A percentile compares a stretch with the other conserved stretches of the same genome.
These are phyloP conservation scores for Galeopsomyia nigrocyanea DNA, from an alignment of 2,888 invertebrate genomes.

Conservation along the genomic window DNA sequence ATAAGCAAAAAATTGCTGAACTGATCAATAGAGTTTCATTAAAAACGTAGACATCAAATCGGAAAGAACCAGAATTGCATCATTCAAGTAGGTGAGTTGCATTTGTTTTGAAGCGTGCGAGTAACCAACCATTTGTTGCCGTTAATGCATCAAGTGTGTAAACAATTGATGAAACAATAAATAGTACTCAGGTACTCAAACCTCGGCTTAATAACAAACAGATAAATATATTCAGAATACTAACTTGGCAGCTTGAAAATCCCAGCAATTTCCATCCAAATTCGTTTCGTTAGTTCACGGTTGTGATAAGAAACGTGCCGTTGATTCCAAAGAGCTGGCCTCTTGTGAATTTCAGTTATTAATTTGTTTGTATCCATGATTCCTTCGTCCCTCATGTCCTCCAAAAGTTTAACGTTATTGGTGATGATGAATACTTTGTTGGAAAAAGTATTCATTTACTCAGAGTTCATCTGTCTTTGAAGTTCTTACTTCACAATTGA, in stretches of 20 bases:
- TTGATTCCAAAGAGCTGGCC: constrained; percentile 68
- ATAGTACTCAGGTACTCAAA: no score
- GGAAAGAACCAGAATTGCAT: no score
- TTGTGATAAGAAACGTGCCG: constrained; percentile 67
- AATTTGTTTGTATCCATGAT: constrained; percentile 67
- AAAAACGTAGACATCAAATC: no score
- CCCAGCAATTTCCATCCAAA: constrained; percentile 67
- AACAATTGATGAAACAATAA: constrained; percentile 22
- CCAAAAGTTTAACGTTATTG: background rate
- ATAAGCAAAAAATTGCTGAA: no score
- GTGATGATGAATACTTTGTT: no score
- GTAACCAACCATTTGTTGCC: constrained; percentile 12
- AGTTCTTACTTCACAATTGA: background rate
- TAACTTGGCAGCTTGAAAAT: constrained; percentile 65
- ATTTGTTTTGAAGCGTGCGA: background rate
- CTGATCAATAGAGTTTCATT: no score
- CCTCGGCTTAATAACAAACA: background rate
- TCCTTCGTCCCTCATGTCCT: constrained; percentile 58
- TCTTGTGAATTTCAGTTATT: constrained; percentile 65
- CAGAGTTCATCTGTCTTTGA: background rate
- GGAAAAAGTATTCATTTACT: no score
- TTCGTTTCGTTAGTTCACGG: constrained; percentile 66
- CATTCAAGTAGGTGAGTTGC: no score
- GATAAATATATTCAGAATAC: constrained; percentile 46
- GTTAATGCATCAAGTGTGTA: constrained; percentile 17